Evolutionary conservation across 2,797 vertebrate species (phyloP), one percentile per base, ranked within the genome.

Genomic region (Peromyscus attwateri): DNA sequence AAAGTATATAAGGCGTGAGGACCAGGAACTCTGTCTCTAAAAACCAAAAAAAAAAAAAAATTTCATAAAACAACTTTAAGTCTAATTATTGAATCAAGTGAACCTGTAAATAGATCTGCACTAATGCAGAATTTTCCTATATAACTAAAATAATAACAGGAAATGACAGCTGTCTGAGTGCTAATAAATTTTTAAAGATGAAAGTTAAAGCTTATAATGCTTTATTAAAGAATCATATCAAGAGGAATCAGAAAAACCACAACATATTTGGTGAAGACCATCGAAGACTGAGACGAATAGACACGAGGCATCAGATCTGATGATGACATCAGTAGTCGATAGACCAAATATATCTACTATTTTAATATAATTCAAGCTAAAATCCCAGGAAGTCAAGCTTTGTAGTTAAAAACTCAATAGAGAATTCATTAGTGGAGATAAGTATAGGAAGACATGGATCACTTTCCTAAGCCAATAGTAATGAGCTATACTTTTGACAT

Each of bases 361-460:
- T 95, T 91, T 93, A 87, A 70, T 81, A 25, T 8, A 88, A 40
- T 34, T 75, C 40, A 29, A 82, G 55, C 77, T 91, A 62, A 95
- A 85, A 73, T 87, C n/a, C 23, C 75, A 57, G 6, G 29, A 31
- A 25, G 40, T 92, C 84, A 81, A 21, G 25, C 55, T 82, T 70
- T 40, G 84, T 76, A 84, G 40, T 55, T 84, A 84, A 73, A 46
- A 89, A 52, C 23, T 80, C 62, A 82, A 89, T 37, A 91, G 11
- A 89, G 31, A 79, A 43, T 87, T 85, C 34, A 75, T 73, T 3
- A 37, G 29, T 29, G 17, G 85, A 75, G 81, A 70, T 34, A 55
- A 80, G 71, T 8, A 49, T 25, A 13, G 17, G 23, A 83, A 91
- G 37, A 29, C 8, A 70, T 8, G 43, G 40, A 77, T n/a, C 64